A percentile compares a stretch with the other conserved stretches of the same genome.
Evolutionary conservation across 2,888 invertebrate species (phyloP).

Genomic region (Autographa gamma): DNA sequence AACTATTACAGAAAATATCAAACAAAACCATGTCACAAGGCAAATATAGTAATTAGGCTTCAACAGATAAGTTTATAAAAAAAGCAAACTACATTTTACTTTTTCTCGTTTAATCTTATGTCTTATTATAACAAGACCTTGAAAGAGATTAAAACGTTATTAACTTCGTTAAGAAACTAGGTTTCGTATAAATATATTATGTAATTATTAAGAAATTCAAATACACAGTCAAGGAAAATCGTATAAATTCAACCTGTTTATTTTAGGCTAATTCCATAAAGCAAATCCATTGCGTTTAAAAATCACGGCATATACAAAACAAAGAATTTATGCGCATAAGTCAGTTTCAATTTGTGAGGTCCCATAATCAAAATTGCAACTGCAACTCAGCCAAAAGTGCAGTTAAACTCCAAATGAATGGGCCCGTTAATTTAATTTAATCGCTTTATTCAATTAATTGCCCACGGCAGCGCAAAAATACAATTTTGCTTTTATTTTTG

Average conservation of each 20-base stretch:
- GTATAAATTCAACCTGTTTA: no score
- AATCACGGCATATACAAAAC: neutral
- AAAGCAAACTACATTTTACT: no score
- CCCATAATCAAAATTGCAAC: conserved; percentile 53
- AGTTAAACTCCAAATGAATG: conserved; percentile 61
- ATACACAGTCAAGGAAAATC: no score
- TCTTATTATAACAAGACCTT: no score
- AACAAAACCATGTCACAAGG: neutral
- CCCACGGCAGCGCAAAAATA: conserved; percentile 49
- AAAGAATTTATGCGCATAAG: conserved; percentile 47
- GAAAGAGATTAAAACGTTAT: no score
- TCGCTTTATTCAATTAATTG: conserved; percentile 62
- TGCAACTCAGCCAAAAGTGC: conserved; percentile 53
- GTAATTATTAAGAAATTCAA: no score
- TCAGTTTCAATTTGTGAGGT: conserved; percentile 53
- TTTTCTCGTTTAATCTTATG: no score
- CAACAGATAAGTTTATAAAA: neutral
- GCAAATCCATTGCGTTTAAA: neutral
- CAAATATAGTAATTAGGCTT: neutral
- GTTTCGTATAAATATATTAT: no score
- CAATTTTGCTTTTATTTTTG: conserved; percentile 56
- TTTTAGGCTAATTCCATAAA: no score
- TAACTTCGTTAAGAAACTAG: no score
- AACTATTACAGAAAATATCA: no score
- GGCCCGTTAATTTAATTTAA: conserved; percentile 60